phyloP scores from a whole-genome alignment of 1,140 invertebrate genomes.

The Tetramorium alpestre region DNA sequence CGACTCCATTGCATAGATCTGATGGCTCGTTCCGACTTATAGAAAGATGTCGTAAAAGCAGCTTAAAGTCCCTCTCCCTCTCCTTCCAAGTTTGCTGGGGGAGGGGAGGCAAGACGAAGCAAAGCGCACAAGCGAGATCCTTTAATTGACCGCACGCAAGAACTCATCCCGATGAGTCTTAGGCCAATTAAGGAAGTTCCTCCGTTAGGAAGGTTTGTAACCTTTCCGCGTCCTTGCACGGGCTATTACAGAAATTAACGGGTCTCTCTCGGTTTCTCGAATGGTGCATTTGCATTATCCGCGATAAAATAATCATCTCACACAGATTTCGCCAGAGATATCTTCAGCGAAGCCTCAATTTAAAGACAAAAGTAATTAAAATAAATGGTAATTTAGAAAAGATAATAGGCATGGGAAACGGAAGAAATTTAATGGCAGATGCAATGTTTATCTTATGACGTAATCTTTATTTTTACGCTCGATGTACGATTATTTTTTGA shows the following conservation, averaged over 20 bases:
- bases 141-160: constrained; percentile 64
- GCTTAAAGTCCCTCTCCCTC: constrained; percentile 3
- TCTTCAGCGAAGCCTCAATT: neutral
- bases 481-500: neutral
- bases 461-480: neutral
- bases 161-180: constrained; percentile 54
- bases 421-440: neutral
- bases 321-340: neutral
- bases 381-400: neutral
- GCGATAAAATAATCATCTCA: constrained; percentile 37
- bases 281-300: constrained; percentile 34
- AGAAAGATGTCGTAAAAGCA: constrained; percentile 48
- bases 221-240: constrained; percentile 58
- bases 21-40: neutral
- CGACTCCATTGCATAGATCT: neutral
- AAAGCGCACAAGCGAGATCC: constrained; percentile 21
- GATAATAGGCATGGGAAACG: neutral
- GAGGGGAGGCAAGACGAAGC: neutral
- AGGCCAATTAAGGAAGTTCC: constrained; percentile 72
- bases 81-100: neutral
- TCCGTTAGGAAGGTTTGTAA: constrained; percentile 39
- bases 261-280: neutral
- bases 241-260: constrained; percentile 48
- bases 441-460: neutral
- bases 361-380: constrained; percentile 14